Percentiles rank a stretch among this genome's conserved stretches.
Evolutionary conservation across 2,797 vertebrate genomes (phyloP).

Genomic region (Alauda arvensis): DNA sequence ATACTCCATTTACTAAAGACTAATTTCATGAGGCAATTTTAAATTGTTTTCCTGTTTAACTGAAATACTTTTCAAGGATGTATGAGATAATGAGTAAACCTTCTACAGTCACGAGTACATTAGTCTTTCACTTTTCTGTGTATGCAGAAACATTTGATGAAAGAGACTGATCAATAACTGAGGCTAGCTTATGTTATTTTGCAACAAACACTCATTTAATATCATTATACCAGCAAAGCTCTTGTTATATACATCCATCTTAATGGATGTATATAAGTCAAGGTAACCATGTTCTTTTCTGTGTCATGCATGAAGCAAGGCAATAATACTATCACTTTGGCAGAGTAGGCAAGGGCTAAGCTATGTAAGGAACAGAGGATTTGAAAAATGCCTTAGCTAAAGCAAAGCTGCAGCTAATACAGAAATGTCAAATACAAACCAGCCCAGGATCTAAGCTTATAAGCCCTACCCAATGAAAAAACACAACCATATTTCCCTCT

Average conservation of each 20-base stretch:
- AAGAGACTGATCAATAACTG: not conserved
- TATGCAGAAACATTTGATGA: not conserved
- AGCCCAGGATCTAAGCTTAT: not conserved
- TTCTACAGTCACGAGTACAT: not conserved
- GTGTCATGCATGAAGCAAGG: not conserved
- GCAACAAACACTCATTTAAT: not conserved
- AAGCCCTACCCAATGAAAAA: not conserved
- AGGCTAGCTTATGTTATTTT: not conserved
- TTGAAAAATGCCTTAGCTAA: not conserved
- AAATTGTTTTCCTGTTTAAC: not conserved
- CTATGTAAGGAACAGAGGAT: not conserved
- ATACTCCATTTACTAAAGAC: not conserved
- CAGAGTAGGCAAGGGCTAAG: not conserved
- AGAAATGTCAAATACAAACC: not conserved
- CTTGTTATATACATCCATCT: too few species aligned
- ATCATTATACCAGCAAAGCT: not conserved
- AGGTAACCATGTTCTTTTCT: not conserved
- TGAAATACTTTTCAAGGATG: not conserved
- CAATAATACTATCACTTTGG: not conserved
- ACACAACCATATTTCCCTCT: not conserved
- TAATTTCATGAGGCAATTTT: not conserved
- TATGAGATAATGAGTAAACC: not conserved
- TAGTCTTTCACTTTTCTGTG: not conserved
- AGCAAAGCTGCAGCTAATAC: not conserved
- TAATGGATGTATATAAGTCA: not conserved